Conservation (phyloP, 2,113 vertebrate genomes). For the Circaetus gallicus region DNA sequence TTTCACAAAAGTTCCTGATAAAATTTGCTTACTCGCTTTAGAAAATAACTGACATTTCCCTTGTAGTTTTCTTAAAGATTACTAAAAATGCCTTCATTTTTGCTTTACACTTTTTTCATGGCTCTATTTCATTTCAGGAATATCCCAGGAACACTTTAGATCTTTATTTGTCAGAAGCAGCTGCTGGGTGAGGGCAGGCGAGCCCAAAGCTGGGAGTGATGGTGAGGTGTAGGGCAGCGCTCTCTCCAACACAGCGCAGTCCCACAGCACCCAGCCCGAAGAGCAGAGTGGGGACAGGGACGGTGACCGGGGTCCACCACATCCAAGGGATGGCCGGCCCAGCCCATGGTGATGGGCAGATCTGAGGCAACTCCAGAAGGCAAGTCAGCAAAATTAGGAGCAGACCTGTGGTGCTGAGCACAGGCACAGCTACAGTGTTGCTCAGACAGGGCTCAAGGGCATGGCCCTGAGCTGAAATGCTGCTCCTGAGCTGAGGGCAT, state of each 20-base stretch:
- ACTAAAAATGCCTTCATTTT: neutral
- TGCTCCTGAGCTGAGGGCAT: neutral
- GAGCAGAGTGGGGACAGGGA: neutral
- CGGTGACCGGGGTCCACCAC: fast-evolving
- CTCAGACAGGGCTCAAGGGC: neutral
- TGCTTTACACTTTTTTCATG: neutral
- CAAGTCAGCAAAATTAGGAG: neutral
- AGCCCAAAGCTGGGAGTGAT: neutral
- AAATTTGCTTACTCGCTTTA: neutral
- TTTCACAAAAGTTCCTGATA: neutral
- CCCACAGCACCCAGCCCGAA: neutral
- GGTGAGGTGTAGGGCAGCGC: neutral
- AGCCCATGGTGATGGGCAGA: no score
- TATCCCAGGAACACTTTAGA: neutral
- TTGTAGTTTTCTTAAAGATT: neutral
- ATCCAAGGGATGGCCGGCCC: neutral
- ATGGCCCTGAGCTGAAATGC: neutral
- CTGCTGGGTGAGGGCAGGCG: neutral
- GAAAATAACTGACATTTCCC: neutral
- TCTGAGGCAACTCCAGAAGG: neutral
- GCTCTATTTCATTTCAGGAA: neutral
- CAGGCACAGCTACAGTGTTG: neutral
- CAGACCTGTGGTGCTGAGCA: fast-evolving
- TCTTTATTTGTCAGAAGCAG: neutral
- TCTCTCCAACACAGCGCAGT: fast-evolving